phyloP scores from a whole-genome alignment of 1,140 invertebrate genomes.

The Procambarus virginalis region DNA sequence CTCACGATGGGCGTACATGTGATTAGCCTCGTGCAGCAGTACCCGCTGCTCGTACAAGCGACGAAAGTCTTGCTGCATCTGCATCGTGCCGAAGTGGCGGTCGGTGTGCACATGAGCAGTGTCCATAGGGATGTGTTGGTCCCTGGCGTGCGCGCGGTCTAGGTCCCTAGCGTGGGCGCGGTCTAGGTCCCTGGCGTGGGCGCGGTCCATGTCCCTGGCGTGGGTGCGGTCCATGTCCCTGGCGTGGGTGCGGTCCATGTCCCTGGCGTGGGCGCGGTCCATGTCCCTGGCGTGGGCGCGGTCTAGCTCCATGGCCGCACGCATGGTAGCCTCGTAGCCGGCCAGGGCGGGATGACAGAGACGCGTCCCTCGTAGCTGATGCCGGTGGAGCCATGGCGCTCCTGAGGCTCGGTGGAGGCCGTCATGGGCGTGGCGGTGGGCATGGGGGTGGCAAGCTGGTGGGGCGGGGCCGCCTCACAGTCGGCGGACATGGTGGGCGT shows the following conservation, averaged over 20 bases:
- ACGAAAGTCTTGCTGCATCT: slow-evolving; percentile 43
- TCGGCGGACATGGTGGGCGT: slow-evolving; percentile 49
- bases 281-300: slow-evolving; percentile 7
- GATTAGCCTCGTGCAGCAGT: slow-evolving; percentile 43
- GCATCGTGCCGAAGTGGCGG: neutral
- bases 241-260: too few species aligned
- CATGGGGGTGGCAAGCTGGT: slow-evolving; percentile 21
- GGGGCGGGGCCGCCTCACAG: slow-evolving; percentile 47
- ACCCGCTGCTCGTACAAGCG: slow-evolving; percentile 48
- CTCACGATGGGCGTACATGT: neutral
- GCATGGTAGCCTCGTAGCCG: slow-evolving; percentile 69
- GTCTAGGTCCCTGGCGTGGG: neutral
- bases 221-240: neutral
- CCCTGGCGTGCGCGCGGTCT: too few species aligned
- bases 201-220: neutral
- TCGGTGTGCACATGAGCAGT: neutral
- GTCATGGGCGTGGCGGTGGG: slow-evolving; percentile 25
- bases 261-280: too few species aligned
- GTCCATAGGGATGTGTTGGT: slow-evolving; percentile 27
- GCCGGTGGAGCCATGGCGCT: slow-evolving; percentile 47
- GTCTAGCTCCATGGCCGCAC: slow-evolving; percentile 70
- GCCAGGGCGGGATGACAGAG: slow-evolving; percentile 69
- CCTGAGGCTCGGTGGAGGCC: slow-evolving; percentile 25
- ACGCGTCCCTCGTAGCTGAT: slow-evolving; percentile 71
- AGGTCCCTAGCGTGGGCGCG: neutral